Conservation (phyloP, 2,113 vertebrate genomes). For the Sylvilagus bachmani region DNA sequence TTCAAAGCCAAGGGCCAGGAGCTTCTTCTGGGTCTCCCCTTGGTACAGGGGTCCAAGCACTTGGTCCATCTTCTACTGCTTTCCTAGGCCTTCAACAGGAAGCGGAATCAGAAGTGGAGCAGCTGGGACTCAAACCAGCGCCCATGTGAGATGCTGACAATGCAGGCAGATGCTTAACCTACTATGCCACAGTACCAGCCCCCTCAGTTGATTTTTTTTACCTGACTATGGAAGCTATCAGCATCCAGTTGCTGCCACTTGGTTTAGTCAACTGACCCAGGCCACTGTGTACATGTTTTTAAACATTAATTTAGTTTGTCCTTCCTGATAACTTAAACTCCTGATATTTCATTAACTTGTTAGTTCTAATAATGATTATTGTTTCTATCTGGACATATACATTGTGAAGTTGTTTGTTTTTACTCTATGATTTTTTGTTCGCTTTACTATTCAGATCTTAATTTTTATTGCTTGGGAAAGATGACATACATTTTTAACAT, state of each 20-base stretch:
- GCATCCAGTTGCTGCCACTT: background rate
- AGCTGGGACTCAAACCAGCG: too few species aligned
- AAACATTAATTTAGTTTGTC: constrained; percentile 30
- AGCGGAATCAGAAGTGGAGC: too few species aligned
- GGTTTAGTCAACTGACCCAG: background rate
- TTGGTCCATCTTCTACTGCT: too few species aligned
- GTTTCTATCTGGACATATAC: background rate
- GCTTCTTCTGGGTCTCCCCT: too few species aligned
- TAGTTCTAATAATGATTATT: constrained; percentile 25
- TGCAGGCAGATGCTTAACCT: too few species aligned
- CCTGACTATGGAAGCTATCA: background rate
- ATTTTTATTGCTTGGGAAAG: constrained; percentile 46
- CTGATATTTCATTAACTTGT: constrained; percentile 29
- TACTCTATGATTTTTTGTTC: constrained; percentile 26
- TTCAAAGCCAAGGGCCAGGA: too few species aligned
- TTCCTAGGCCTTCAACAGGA: too few species aligned
- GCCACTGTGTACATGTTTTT: background rate
- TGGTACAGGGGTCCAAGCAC: too few species aligned
- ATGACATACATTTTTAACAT: constrained; percentile 48
- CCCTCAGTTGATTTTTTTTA: background rate
- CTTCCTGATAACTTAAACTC: constrained; percentile 48
- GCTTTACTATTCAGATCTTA: constrained; percentile 56
- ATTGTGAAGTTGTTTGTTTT: constrained; percentile 53
- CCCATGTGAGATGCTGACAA: too few species aligned
- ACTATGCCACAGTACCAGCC: too few species aligned